Base-by-base conservation (phyloP, 2,888 invertebrate genomes). In the Stegophylla sp. region DNA sequence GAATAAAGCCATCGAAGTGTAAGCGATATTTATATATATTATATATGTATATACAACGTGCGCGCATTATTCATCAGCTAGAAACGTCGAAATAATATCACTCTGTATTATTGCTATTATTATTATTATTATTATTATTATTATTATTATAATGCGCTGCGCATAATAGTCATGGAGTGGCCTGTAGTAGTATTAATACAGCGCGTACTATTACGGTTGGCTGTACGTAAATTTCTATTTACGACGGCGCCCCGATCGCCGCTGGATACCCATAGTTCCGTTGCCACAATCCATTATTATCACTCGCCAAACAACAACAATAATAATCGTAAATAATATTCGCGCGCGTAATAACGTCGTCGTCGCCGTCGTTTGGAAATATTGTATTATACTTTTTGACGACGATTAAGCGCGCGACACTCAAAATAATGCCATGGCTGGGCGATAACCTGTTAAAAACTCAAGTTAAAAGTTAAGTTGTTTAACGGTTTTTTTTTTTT, bases 1-100 rank as follows among this genome's bases (percentile, higher is more conserved):
- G 99, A 99, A 99, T 90, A 99, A 99, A 90, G 97, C 98, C 86
- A 98, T 99, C 88, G 99, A 98, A 92, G 91, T 97, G 97, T 98
- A 89, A 94, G 95, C 94, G 88, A 84, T 64, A 51, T 53, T 53
- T n/a, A n/a, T 69, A n/a, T n/a, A n/a, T n/a, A n/a, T n/a, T n/a
- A n/a, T n/a, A n/a, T n/a, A n/a, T n/a, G n/a, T n/a, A n/a, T n/a
- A n/a, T n/a, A n/a, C n/a, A n/a, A n/a, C n/a, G n/a, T n/a, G n/a
- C n/a, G n/a, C n/a, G n/a, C n/a, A n/a, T n/a, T n/a, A n/a, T n/a
- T n/a, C n/a, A n/a, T n/a, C n/a, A n/a, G n/a, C 28, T 7, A 13
- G 10, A 15, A 28, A 28, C 15, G 61, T 26, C 28, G 5, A 41
- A 15, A 23, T 23, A 2, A 7, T 7, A 34, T 34, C 17, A 51